A percentile compares a stretch with the other conserved stretches of the same genome.
Conservation (phyloP, 2,888 invertebrate genomes). For the Scaptomyza tumidula region DNA sequence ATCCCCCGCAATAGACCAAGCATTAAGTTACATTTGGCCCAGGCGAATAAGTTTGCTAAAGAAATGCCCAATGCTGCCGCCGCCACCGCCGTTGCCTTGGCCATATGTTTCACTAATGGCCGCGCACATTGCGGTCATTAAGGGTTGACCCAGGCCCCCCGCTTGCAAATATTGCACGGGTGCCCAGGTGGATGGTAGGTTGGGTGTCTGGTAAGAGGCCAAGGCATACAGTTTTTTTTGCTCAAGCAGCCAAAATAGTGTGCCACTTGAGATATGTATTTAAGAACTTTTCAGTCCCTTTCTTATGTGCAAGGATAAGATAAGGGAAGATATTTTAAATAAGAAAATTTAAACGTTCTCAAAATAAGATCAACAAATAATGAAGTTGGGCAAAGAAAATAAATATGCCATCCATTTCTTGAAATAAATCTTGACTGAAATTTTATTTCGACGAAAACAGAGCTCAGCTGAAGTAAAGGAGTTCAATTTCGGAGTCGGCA, state of each 20-base stretch:
- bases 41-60: slow-evolving; percentile 63
- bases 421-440: too few relatives aligned
- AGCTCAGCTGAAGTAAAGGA: too few relatives aligned
- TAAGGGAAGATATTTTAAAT: too few relatives aligned
- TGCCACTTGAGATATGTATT: slow-evolving; percentile 42
- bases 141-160: slow-evolving; percentile 28
- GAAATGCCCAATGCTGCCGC: slow-evolving; percentile 31
- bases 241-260: not conserved
- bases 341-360: too few relatives aligned
- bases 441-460: too few relatives aligned
- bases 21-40: slow-evolving; percentile 71
- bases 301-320: slow-evolving; percentile 2
- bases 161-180: slow-evolving; percentile 50
- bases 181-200: slow-evolving; percentile 27
- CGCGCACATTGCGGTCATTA: slow-evolving; percentile 77
- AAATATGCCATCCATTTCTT: too few relatives aligned
- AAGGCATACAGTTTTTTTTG: slow-evolving; percentile 21
- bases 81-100: slow-evolving; percentile 25
- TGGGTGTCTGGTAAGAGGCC: not conserved
- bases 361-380: not conserved
- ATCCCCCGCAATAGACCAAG: slow-evolving; percentile 51
- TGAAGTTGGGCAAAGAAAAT: not conserved
- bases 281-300: slow-evolving; percentile 21
- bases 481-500: too few relatives aligned
- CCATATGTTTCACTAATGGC: slow-evolving; percentile 79